Conservation (phyloP, 2,888 invertebrate species). For the Hoplodrina blanda region DNA sequence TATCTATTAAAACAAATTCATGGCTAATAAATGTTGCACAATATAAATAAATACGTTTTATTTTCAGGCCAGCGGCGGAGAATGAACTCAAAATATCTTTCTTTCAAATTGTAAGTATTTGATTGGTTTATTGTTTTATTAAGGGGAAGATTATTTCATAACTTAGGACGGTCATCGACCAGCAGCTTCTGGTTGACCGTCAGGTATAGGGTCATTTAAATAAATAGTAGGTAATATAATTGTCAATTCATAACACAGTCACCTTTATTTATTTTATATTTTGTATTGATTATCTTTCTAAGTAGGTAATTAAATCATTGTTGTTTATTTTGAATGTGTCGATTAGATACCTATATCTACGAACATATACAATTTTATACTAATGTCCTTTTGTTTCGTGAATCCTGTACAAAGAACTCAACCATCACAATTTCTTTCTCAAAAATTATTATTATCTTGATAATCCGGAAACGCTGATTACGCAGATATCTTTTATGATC, state of each 20-base stretch:
- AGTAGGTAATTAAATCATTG: neutral
- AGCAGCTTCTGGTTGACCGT: neutral
- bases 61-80: slow-evolving; percentile 47
- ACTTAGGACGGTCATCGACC: too few species aligned
- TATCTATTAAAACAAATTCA: neutral
- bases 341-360: neutral
- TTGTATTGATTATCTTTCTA: neutral
- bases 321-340: neutral
- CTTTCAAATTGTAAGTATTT: slow-evolving; percentile 64
- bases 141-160: too few species aligned
- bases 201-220: neutral
- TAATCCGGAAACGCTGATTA: slow-evolving; percentile 12
- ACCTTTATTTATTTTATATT: neutral
- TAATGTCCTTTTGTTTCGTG: too few species aligned
- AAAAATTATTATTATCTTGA: neutral
- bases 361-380: neutral
- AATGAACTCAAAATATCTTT: slow-evolving; percentile 51
- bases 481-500: slow-evolving; percentile 1
- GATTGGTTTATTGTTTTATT: neutral
- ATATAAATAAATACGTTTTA: slow-evolving; percentile 10
- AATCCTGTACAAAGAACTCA: neutral
- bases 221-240: neutral
- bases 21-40: slow-evolving; percentile 2
- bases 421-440: too few species aligned
- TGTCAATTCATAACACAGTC: neutral